Percentiles rank a stretch among this genome's conserved stretches.
Conservation (phyloP, 1,140 invertebrate genomes). For the Forficula auricularia region DNA sequence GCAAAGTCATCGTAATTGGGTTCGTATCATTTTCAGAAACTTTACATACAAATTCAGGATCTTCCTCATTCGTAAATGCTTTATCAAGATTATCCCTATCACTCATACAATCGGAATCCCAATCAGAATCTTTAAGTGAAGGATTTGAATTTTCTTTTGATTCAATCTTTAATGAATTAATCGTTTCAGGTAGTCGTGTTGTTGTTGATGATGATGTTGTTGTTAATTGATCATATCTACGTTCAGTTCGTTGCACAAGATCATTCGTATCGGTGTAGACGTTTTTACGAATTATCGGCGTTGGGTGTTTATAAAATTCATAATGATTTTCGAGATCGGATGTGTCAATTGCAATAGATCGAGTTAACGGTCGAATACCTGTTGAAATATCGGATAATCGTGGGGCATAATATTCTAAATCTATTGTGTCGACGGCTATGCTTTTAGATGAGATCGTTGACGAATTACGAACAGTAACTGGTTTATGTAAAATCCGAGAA, state of each 20-base stretch:
- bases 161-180: not conserved
- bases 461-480: too few species aligned
- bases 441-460: too few species aligned
- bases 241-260: not conserved
- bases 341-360: conserved; percentile 3
- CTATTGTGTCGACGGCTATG: too few species aligned
- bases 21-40: not conserved
- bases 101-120: not conserved
- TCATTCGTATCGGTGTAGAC: conserved; percentile 5
- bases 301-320: conserved; percentile 3
- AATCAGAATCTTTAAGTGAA: not conserved
- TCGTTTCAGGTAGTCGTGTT: not conserved
- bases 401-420: too few species aligned
- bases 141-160: not conserved
- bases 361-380: too few species aligned
- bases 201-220: not conserved
- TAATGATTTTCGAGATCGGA: conserved; percentile 3
- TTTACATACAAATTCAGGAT: not conserved
- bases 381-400: too few species aligned
- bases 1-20: not conserved
- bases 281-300: conserved; percentile 1
- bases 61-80: not conserved
- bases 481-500: too few species aligned
- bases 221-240: not conserved
- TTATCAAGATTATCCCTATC: not conserved